These are phyloP conservation scores for Tholera decimalis DNA, from an alignment of 2,888 invertebrate genomes.

Conservation along the genomic window DNA sequence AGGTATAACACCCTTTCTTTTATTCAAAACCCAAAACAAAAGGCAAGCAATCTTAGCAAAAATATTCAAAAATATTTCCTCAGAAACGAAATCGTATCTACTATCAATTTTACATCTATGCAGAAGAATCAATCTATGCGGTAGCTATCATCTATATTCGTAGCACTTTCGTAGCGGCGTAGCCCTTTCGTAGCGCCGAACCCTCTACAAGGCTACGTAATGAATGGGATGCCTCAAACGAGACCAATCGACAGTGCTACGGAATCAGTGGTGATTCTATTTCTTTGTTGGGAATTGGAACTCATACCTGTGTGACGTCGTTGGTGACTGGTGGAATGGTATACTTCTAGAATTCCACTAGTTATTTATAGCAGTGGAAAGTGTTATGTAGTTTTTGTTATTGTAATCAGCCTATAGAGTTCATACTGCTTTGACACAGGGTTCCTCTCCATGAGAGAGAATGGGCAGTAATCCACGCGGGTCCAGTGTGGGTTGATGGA, in stretches of 20 bases:
- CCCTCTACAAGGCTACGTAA: constrained; percentile 60
- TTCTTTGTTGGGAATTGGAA: constrained; percentile 62
- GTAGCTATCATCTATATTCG: constrained; percentile 66
- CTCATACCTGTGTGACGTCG: constrained; percentile 55
- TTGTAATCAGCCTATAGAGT: too few relatives aligned
- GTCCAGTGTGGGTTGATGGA: too few relatives aligned
- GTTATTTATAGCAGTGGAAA: not conserved
- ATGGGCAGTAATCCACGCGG: too few relatives aligned
- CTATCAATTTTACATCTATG: constrained; percentile 59
- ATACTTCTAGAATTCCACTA: constrained; percentile 6
- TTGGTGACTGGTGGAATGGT: constrained; percentile 22
- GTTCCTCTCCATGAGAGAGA: too few relatives aligned
- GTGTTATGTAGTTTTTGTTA: too few relatives aligned
- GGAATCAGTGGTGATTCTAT: constrained; percentile 61
- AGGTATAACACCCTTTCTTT: constrained; percentile 16
- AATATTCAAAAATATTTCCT: constrained; percentile 57
- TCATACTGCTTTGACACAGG: too few relatives aligned
- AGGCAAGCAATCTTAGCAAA: constrained; percentile 42
- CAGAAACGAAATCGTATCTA: constrained; percentile 53
- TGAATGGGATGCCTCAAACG: constrained; percentile 65
- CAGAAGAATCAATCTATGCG: constrained; percentile 59
- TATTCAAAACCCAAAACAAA: constrained; percentile 45
- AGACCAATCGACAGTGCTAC: constrained; percentile 64
- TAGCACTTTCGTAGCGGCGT: constrained; percentile 55
- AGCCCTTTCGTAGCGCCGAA: constrained; percentile 63